Percentiles rank a stretch among this genome's conserved stretches.
Evolutionary conservation across 2,797 vertebrate genomes (phyloP).

Genomic region (Natrix natrix): DNA sequence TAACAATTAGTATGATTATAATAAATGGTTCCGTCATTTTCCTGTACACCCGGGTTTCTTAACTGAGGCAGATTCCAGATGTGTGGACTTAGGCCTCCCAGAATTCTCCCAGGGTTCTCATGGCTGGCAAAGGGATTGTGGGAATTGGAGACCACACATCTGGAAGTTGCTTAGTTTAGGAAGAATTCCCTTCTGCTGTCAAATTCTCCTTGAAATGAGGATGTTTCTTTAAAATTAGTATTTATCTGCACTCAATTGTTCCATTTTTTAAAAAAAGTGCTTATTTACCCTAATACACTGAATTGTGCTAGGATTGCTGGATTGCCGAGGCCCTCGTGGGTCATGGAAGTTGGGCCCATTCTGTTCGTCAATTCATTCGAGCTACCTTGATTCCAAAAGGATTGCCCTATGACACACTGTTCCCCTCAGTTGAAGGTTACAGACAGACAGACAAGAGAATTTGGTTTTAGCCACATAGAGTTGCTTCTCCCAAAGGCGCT

Average conservation of each 20-base stretch:
- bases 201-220: background rate
- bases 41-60: background rate
- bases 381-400: background rate
- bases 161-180: background rate
- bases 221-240: background rate
- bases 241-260: background rate
- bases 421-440: background rate
- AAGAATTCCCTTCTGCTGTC: background rate
- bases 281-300: background rate
- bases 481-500: too few species aligned
- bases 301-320: background rate
- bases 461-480: too few species aligned
- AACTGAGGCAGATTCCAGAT: background rate
- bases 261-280: background rate
- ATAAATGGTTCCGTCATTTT: background rate
- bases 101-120: background rate
- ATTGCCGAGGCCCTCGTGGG: background rate
- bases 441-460: background rate
- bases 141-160: background rate
- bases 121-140: background rate
- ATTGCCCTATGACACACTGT: background rate
- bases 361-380: background rate
- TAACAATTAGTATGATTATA: background rate
- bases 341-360: background rate
- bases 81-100: background rate